Evolutionary conservation across 2,113 vertebrate genomes (phyloP).

Genomic region (Lepidothrix coronata): DNA sequence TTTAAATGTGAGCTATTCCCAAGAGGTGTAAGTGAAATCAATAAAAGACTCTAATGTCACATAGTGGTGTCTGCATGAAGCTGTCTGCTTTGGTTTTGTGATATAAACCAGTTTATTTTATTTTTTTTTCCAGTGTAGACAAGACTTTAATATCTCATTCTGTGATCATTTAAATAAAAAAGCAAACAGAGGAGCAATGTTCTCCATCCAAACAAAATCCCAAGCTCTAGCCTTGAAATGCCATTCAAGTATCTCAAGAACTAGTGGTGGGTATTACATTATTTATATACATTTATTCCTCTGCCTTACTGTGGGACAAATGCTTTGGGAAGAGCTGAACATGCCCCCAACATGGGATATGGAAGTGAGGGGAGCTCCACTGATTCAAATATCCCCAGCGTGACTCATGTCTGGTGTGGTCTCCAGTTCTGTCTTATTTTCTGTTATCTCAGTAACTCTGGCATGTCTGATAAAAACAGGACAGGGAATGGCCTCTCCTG

Average conservation of each 20-base stretch:
- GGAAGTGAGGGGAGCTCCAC: background rate
- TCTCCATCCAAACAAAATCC: background rate
- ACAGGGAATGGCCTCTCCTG: rapidly evolving
- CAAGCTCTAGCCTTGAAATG: background rate
- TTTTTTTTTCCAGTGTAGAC: background rate
- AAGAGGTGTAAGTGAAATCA: background rate
- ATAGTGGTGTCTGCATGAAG: background rate
- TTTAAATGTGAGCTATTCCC: slow-evolving; percentile 1
- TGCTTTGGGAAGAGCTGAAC: background rate
- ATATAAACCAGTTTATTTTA: background rate
- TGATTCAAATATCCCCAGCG: rapidly evolving
- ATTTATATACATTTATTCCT: background rate
- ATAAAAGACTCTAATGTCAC: background rate
- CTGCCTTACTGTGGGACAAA: background rate
- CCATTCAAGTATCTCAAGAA: background rate
- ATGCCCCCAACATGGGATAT: background rate
- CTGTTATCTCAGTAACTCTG: background rate
- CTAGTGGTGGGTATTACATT: background rate
- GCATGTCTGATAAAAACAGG: background rate
- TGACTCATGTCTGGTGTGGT: background rate
- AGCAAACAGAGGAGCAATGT: background rate
- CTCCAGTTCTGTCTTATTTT: background rate
- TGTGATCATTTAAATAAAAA: background rate
- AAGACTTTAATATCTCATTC: background rate
- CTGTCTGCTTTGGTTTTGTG: background rate